A percentile compares a stretch with the other conserved stretches of the same genome.
These are phyloP conservation scores for Pseudoatta argentina DNA, from an alignment of 1,140 invertebrate species.

Conservation along the genomic window DNA sequence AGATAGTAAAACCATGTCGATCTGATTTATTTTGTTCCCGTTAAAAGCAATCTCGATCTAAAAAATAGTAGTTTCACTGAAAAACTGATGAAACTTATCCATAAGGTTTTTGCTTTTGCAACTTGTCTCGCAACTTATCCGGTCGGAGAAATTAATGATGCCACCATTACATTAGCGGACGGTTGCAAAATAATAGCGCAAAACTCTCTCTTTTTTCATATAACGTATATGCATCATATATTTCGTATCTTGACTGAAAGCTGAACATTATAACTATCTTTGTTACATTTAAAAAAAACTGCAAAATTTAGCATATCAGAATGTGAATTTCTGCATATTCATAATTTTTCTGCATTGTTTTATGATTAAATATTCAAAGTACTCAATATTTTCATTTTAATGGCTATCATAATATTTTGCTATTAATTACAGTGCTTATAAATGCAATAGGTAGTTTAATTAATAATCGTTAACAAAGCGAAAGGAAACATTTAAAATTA, in stretches of 20 bases:
- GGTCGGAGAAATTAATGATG: conserved; percentile 25
- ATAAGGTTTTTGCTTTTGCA: conserved; percentile 16
- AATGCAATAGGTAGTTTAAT: neutral
- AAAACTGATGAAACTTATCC: conserved; percentile 13
- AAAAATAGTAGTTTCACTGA: neutral
- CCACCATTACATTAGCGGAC: conserved; percentile 6
- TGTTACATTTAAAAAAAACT: neutral
- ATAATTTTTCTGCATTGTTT: conserved; percentile 5
- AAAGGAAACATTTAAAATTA: neutral
- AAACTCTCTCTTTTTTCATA: conserved; percentile 10
- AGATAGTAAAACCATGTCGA: conserved; percentile 29
- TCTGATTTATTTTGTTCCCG: neutral
- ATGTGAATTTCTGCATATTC: conserved; percentile 8
- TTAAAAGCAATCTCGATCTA: neutral
- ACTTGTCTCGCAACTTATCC: conserved; percentile 24
- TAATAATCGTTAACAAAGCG: neutral
- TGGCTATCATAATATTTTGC: neutral
- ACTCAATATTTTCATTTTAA: conserved; percentile 6
- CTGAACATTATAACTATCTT: conserved; percentile 7
- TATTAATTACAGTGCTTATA: neutral
- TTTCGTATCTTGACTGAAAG: neutral
- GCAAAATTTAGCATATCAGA: conserved; percentile 25
- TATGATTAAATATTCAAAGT: neutral
- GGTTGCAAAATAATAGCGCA: neutral
- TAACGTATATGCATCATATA: neutral